A percentile compares a stretch with the other conserved stretches of the same genome.
phyloP scores from a whole-genome alignment of 2,888 invertebrate genomes.

The Dynastes tityus region DNA sequence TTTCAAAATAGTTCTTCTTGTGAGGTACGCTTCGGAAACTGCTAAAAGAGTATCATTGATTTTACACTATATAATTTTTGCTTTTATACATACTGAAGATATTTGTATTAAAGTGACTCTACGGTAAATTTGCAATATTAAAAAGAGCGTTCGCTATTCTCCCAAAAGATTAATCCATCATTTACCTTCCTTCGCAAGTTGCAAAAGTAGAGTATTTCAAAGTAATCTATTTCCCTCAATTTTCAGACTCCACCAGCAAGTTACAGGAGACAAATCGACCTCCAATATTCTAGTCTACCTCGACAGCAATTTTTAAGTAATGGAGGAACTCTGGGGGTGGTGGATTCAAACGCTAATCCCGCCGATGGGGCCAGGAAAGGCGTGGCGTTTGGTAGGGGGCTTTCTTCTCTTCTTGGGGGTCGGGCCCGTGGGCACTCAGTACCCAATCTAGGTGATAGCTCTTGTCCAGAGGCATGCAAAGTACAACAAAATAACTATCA shows the following conservation, averaged over 20 bases:
- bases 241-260: constrained; percentile 83
- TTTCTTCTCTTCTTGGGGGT: constrained; percentile 73
- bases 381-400: constrained; percentile 83
- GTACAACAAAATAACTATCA: constrained; percentile 47
- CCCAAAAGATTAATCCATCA: too few species aligned
- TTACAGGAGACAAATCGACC: constrained; percentile 82
- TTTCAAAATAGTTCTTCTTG: too few species aligned
- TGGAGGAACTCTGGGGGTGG: constrained; percentile 62
- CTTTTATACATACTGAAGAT: too few species aligned
- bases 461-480: constrained; percentile 58
- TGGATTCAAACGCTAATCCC: constrained; percentile 70
- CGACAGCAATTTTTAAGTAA: constrained; percentile 76
- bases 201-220: background rate
- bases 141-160: too few species aligned
- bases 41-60: too few species aligned
- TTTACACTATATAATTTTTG: too few species aligned
- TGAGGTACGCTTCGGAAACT: too few species aligned
- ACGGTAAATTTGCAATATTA: too few species aligned
- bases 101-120: too few species aligned
- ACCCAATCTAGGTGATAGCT: constrained; percentile 88
- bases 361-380: constrained; percentile 73
- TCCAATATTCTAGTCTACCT: constrained; percentile 87
- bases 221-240: constrained; percentile 3
- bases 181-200: background rate
- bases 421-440: constrained; percentile 88